Percentiles rank a stretch among this genome's conserved stretches.
These are phyloP conservation scores for Apostichopus japonicus DNA, from an alignment of 35 echinoderm and acorn worm genomes.

Conservation along the genomic window DNA sequence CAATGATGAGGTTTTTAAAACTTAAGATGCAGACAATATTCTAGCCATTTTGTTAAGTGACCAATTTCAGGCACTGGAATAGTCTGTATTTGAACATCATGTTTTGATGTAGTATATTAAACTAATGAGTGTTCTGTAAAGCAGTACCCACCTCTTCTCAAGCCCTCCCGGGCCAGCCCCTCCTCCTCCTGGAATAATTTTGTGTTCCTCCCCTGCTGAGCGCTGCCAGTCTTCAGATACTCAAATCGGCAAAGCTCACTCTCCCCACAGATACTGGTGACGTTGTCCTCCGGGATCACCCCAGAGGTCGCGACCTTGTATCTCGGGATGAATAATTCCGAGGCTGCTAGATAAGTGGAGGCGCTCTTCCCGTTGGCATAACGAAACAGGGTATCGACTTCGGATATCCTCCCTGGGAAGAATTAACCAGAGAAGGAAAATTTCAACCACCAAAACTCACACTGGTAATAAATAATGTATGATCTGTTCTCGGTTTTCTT, in stretches of 20 bases:
- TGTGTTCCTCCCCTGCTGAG: conserved; percentile 47
- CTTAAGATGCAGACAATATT: too few relatives aligned
- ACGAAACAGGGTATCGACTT: conserved; percentile 58
- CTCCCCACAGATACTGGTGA: conserved; percentile 60
- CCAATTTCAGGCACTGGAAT: not conserved
- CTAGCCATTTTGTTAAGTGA: too few relatives aligned
- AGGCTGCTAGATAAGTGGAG: not conserved
- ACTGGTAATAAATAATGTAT: too few relatives aligned
- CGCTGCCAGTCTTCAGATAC: conserved; percentile 64
- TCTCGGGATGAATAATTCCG: conserved; percentile 3
- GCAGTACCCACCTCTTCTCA: not conserved
- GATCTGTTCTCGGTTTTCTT: too few relatives aligned
- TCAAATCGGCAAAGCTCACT: conserved; percentile 73
- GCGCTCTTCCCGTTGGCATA: conserved; percentile 61
- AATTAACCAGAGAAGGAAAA: not conserved
- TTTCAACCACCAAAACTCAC: too few relatives aligned
- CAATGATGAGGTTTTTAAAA: too few relatives aligned
- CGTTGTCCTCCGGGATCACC: conserved; percentile 13
- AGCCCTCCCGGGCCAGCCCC: not conserved
- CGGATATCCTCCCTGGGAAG: conserved; percentile 59
- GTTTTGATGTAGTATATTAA: too few relatives aligned
- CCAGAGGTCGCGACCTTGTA: not conserved
- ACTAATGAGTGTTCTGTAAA: too few relatives aligned
- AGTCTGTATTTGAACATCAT: conserved; percentile 25
- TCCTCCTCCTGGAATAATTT: conserved; percentile 59